Conservation (phyloP, 1,140 invertebrate genomes). For the Daktulosphaira vitifoliae region DNA sequence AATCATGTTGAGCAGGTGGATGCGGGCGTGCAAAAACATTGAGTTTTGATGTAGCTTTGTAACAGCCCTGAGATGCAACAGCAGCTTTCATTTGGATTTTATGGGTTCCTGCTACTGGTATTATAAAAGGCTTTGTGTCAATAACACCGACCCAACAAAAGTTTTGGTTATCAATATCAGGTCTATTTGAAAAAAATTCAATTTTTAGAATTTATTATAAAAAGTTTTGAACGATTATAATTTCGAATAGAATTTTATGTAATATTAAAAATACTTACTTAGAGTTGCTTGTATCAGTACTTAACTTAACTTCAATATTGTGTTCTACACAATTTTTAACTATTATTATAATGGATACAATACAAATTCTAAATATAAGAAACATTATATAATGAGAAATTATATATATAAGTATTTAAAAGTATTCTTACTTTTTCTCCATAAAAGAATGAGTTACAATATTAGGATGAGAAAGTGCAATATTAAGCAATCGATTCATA, state of each 20-base stretch:
- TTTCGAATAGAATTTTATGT: no score
- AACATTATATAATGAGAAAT: no score
- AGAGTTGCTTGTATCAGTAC: constrained; percentile 9
- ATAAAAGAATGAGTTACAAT: constrained; percentile 43
- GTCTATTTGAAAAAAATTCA: not conserved
- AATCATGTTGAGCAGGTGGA: constrained; percentile 3
- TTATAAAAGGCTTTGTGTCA: constrained; percentile 9
- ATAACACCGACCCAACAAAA: constrained; percentile 21
- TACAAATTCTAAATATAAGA: constrained; percentile 34
- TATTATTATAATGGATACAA: constrained; percentile 34
- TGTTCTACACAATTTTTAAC: constrained; percentile 36
- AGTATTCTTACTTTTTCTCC: constrained; percentile 36
- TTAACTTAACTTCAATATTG: constrained; percentile 38
- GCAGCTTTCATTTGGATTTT: not conserved
- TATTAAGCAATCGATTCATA: constrained; percentile 27
- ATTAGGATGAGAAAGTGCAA: constrained; percentile 42
- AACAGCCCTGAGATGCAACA: constrained; percentile 20
- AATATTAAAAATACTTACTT: constrained; percentile 17
- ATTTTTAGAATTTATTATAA: no score
- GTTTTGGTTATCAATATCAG: constrained; percentile 5
- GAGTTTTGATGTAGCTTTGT: constrained; percentile 11
- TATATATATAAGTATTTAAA: constrained; percentile 25
- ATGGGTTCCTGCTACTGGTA: constrained; percentile 1
- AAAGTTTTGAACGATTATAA: no score
- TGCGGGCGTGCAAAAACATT: constrained; percentile 12